phyloP scores from a whole-genome alignment of 2,888 invertebrate genomes.

The Acronicta aceris region DNA sequence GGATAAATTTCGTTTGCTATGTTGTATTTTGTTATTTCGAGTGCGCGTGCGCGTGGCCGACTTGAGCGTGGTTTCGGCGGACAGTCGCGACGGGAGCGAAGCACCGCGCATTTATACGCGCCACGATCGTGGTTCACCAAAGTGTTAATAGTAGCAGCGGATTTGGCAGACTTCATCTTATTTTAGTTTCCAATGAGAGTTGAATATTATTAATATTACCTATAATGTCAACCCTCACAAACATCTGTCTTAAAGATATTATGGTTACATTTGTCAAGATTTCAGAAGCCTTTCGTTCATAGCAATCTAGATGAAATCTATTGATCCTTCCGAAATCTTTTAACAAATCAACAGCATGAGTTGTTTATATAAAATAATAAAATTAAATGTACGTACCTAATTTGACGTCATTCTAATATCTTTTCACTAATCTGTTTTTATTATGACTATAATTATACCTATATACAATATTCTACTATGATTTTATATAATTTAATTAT shows the following conservation, averaged over 20 bases:
- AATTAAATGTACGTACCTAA: too few relatives aligned
- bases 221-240: neutral
- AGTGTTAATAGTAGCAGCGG: conserved; percentile 58
- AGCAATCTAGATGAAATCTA: too few relatives aligned
- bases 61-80: conserved; percentile 77
- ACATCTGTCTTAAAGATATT: neutral
- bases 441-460: too few relatives aligned
- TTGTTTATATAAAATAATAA: too few relatives aligned
- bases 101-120: conserved; percentile 81
- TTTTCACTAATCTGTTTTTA: too few relatives aligned
- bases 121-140: conserved; percentile 60
- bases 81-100: conserved; percentile 72
- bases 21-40: conserved; percentile 39
- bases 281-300: too few relatives aligned
- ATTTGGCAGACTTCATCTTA: conserved; percentile 46
- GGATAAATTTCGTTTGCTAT: conserved; percentile 10
- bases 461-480: too few relatives aligned
- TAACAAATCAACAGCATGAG: too few relatives aligned
- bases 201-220: neutral
- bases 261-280: too few relatives aligned
- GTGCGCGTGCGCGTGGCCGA: conserved; percentile 73
- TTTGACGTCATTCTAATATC: too few relatives aligned
- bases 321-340: too few relatives aligned
- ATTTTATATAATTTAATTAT: too few relatives aligned
- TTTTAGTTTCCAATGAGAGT: conserved; percentile 4